Evolutionary conservation across 53 echinoderm and acorn worm species (phyloP).

Genomic region (Henricia sp.): DNA sequence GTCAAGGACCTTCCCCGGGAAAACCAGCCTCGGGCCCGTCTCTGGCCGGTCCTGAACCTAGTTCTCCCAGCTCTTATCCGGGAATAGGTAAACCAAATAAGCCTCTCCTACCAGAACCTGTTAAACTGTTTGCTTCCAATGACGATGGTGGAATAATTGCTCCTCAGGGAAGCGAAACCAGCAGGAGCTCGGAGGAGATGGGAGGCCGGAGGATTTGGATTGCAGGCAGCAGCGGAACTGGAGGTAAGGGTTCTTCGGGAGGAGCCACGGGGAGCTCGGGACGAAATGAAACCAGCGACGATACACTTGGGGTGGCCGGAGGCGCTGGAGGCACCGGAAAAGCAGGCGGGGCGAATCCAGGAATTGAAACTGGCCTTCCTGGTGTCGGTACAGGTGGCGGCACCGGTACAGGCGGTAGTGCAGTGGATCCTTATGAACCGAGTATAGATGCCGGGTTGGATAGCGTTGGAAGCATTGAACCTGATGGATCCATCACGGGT

Average conservation of each 20-base stretch:
- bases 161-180: conserved; percentile 13
- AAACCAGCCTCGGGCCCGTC: background rate
- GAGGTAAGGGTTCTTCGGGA: conserved; percentile 6
- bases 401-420: background rate
- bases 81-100: background rate
- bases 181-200: conserved; percentile 43
- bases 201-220: conserved; percentile 1
- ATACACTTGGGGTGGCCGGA: background rate
- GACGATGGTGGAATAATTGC: background rate
- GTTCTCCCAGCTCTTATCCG: background rate
- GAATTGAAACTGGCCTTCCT: background rate
- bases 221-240: background rate
- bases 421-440: conserved; percentile 9
- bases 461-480: conserved; percentile 3
- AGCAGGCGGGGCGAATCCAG: background rate
- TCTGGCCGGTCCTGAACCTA: background rate
- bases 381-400: conserved; percentile 2
- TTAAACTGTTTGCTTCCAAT: background rate
- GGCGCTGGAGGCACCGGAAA: background rate
- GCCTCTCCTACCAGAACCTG: conserved; percentile 18
- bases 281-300: background rate
- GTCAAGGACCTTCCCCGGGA: background rate
- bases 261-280: conserved; percentile 10
- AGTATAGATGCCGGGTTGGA: conserved; percentile 20
- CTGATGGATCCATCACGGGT: conserved; percentile 5